Evolutionary conservation across 2,797 vertebrate species (phyloP).

Genomic region (Micrastur ruficollis): DNA sequence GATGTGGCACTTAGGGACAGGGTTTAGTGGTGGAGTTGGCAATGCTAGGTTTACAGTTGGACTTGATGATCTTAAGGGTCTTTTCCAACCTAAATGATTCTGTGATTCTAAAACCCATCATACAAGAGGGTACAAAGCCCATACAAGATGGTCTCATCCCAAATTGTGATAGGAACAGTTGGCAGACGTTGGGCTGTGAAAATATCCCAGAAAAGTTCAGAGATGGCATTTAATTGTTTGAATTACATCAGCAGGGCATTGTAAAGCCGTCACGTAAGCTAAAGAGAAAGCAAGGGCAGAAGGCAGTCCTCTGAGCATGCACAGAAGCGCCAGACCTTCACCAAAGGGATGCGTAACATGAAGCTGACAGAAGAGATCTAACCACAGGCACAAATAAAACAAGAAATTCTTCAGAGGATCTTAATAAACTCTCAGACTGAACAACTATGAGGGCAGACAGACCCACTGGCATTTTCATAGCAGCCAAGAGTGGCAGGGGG

Average conservation of each 20-base stretch:
- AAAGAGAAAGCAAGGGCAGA: background rate
- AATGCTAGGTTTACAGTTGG: too few species aligned
- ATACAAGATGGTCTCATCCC: background rate
- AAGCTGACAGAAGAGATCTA: background rate
- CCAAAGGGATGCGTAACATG: background rate
- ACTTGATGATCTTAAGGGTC: background rate
- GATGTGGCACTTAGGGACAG: background rate
- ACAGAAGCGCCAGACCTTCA: background rate
- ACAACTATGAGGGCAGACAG: background rate
- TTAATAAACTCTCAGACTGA: background rate
- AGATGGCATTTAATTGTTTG: background rate
- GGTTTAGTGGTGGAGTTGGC: background rate
- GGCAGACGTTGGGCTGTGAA: background rate
- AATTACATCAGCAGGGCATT: background rate
- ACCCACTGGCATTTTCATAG: background rate
- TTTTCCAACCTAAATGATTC: background rate
- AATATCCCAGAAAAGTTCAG: background rate
- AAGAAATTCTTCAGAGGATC: background rate
- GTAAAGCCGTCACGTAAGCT: background rate
- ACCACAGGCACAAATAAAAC: background rate
- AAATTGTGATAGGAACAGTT: background rate
- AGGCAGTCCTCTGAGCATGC: background rate
- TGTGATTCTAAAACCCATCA: background rate
- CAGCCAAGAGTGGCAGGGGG: fast-evolving
- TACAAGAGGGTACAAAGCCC: background rate